Conservation (phyloP, 2,797 vertebrate species). For the Darevskia mixta region DNA sequence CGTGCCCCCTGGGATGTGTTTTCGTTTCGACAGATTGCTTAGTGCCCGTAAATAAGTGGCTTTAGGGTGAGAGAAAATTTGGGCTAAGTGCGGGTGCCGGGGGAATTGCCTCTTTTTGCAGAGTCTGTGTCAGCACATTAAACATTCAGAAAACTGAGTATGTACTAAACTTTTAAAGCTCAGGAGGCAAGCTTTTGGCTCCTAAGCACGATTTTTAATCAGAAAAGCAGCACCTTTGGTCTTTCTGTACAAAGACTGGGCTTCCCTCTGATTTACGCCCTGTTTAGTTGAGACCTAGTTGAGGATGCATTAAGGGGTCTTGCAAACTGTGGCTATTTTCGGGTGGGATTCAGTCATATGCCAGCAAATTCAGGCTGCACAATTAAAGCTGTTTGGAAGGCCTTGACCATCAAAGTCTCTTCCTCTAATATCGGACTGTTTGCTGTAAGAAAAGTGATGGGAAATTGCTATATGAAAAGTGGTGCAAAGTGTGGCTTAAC, state of each 20-base stretch:
- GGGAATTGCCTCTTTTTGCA: background rate
- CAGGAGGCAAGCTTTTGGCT: background rate
- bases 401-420: no score
- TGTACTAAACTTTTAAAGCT: background rate
- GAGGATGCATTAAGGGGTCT: no score
- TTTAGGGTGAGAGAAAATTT: background rate
- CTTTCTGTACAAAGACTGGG: background rate
- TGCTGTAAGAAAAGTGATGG: no score
- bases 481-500: no score
- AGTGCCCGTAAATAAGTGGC: background rate
- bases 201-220: background rate
- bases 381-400: no score
- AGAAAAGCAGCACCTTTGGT: background rate
- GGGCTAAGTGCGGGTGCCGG: background rate
- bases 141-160: background rate
- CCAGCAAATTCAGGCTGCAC: no score
- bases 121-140: background rate
- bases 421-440: no score
- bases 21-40: background rate
- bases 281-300: background rate
- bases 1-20: background rate
- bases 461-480: no score
- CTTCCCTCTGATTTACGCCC: background rate
- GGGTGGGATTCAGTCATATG: no score
- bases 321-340: no score